These are phyloP conservation scores for Eospalax fontanierii DNA, from an alignment of 2,797 vertebrate genomes.

Conservation along the genomic window DNA sequence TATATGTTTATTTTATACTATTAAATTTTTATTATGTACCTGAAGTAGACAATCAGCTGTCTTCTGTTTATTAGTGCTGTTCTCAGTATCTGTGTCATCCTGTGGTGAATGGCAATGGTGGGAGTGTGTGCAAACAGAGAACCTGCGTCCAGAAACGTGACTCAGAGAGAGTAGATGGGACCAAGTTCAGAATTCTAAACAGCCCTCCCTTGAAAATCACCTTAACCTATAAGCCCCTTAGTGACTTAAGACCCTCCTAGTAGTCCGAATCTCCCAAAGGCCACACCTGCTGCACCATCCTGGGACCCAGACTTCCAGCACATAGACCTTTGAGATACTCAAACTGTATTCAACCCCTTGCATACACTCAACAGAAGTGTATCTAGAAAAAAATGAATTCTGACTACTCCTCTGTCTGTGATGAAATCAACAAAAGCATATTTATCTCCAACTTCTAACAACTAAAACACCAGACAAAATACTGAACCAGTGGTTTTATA, in stretches of 20 bases:
- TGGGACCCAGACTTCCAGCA: background rate
- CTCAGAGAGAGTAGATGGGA: background rate
- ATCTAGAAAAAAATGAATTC: conserved; percentile 20
- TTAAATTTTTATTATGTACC: conserved; percentile 86
- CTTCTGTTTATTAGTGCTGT: conserved; percentile 66
- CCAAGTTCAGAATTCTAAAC: background rate
- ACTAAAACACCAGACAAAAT: background rate
- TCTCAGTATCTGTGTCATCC: background rate
- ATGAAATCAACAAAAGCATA: background rate
- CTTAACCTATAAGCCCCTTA: background rate
- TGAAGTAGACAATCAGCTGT: conserved; percentile 48
- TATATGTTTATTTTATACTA: conserved; percentile 88
- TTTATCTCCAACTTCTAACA: conserved; percentile 2
- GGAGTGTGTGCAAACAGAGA: background rate
- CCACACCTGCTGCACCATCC: background rate
- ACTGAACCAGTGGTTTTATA: background rate
- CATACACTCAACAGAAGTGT: background rate
- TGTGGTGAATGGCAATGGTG: too few relatives aligned
- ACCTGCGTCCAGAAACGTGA: background rate
- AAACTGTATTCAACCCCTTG: background rate
- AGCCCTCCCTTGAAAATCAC: background rate
- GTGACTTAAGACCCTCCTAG: background rate
- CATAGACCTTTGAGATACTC: background rate
- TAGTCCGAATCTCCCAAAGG: background rate
- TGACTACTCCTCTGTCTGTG: background rate